Base-by-base conservation (phyloP, 2,113 vertebrate species). In the Romanogobio albipinnatus region DNA sequence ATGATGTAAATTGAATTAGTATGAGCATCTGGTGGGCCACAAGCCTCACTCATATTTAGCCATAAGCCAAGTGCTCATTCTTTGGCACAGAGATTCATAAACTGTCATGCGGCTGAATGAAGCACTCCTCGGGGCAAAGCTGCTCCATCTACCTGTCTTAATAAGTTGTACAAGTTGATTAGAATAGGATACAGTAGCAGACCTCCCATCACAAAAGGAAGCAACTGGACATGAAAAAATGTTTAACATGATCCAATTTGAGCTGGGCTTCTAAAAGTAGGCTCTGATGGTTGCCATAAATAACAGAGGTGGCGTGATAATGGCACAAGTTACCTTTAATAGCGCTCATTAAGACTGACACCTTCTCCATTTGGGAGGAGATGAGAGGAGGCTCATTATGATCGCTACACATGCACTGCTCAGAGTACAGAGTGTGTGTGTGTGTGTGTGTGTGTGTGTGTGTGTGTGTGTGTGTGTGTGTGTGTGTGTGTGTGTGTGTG, bases 241-340 rank as follows among this genome's bases (percentile, higher is more conserved):
- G 85, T 89, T 83, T 81, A 83, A 84, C 82, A 77, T 85, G 84
- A 88, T 91, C 87, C 82, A 88, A 87, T 90, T 90, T 84, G 85
- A 85, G 89, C 86, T 66, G 81, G 83, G 53, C 29, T 85, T 78
- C 84, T 89, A 88, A 90, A 90, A 90, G 90, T 87, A 85, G 91
- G 90, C 88, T 82, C 88, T 91, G 91, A 93, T 92, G 91, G 87
- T 87, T 87, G 88, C 93, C 92, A 94, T 93, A 91, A 94, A 93
- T 90, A 91, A 92, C 91, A 75, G 86, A 79, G 90, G 89, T 87
- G 81, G 86, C 84, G 87, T 51, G n/a, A 86, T 93, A 92, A 92
- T 93, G 90, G 87, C 82, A 47, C 39, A 89, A 88, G 90, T 91
- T 90, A 89, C 90, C 91, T 91, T 92, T 91, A 93, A 94, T 91